Evolutionary conservation across 2,797 vertebrate species (phyloP), one percentile per base, ranked within the genome.

Genomic region (Dendrocincla tyrannina): DNA sequence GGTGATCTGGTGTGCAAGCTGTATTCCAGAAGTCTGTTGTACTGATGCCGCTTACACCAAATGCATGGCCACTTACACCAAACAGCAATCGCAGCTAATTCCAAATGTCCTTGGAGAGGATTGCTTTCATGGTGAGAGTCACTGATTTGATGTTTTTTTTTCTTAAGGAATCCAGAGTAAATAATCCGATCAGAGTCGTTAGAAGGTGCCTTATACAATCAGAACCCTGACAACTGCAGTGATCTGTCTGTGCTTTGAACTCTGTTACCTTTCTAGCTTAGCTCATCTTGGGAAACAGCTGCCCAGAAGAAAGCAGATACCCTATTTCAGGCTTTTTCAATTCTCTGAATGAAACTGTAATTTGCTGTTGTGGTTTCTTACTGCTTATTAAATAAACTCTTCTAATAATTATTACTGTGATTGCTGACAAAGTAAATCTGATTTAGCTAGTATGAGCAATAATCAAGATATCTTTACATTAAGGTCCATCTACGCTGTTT

Each of bases 1-100:
- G 23, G 14, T 12, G 42, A 44, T 33, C 24, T 0, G 0, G 1
- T 20, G 37, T 44, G 52, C 67, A 39, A 81, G 16, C 27, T 44
- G 0, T n/a, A 3, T 44, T 79, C 63, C 53, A 28, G 9, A 22
- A n/a, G n/a, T 32, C 35, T 52, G 25, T 18, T 35, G 19, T 1
- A 8, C 25, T 28, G 32, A 2, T 67, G 20, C 50, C 1, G 28
- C 28, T 59, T 5, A 50, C 32, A 59, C 33, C 18, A 67, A 30
- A 49, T 0, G 2, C 18, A 2, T 5, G 13, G 67, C 50, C 1
- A 17, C 28, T 59, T 5, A 50, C 32, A 59, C 33, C 18, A 67
- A 30, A 49, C 46, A 55, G 17, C 41, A 59, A 5, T 18, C 1
- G 1, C 42, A 80, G 49, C n/a, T 39, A 50, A 23, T 49, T 53